Conservation (phyloP, 2,888 invertebrate species). For the Macrophya annulata region DNA sequence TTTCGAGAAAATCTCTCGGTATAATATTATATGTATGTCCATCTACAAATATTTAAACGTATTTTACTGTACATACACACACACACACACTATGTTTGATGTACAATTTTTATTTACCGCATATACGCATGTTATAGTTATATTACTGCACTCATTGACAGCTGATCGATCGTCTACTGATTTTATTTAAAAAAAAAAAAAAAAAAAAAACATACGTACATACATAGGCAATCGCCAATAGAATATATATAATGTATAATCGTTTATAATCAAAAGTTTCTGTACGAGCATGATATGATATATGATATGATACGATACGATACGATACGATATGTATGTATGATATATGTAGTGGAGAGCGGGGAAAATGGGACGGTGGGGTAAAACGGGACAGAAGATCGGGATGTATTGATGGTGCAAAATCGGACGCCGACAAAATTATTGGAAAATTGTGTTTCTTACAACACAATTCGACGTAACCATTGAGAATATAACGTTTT, state of each 20-base stretch:
- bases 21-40: too few relatives aligned
- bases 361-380: too few relatives aligned
- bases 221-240: background rate
- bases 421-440: too few relatives aligned
- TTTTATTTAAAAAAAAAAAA: background rate
- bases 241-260: background rate
- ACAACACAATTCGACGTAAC: too few relatives aligned
- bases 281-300: slow-evolving; percentile 26
- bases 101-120: slow-evolving; percentile 18
- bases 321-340: background rate
- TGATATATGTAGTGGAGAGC: background rate
- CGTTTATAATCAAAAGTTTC: slow-evolving; percentile 42
- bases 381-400: too few relatives aligned
- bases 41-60: too few relatives aligned
- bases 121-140: background rate
- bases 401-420: too few relatives aligned
- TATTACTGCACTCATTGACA: background rate
- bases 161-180: slow-evolving; percentile 15
- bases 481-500: too few relatives aligned
- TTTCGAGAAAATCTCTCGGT: too few relatives aligned
- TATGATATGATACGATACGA: slow-evolving; percentile 56
- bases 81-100: background rate
- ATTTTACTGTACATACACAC: too few relatives aligned
- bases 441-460: too few relatives aligned
- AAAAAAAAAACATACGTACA: background rate